These are phyloP conservation scores for Furnarius figulus DNA, from an alignment of 2,113 vertebrate species.

Conservation along the genomic window DNA sequence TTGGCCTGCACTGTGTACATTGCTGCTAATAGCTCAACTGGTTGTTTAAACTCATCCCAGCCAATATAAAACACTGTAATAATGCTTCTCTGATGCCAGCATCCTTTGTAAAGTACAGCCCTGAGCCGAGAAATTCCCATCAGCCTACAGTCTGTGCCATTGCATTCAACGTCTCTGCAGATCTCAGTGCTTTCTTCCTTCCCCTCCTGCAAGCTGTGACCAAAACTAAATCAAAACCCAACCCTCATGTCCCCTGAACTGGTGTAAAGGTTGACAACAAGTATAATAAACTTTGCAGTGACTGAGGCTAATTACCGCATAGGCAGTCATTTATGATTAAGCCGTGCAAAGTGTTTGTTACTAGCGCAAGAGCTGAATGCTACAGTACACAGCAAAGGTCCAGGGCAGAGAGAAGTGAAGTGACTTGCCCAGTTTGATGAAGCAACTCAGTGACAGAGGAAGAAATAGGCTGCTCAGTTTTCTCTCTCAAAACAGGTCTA, in stretches of 20 bases:
- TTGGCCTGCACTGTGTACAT: not conserved
- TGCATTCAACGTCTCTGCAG: not conserved
- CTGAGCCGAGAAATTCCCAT: not conserved
- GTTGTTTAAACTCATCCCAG: slow-evolving; percentile 13
- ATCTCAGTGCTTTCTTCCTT: not conserved
- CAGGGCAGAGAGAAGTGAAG: slow-evolving; percentile 1
- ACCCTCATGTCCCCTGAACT: not conserved
- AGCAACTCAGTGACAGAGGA: slow-evolving; percentile 2
- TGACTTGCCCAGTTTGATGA: not conserved
- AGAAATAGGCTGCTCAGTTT: slow-evolving; percentile 10
- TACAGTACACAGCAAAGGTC: not conserved
- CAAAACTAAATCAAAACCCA: slow-evolving; percentile 33
- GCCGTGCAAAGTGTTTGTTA: slow-evolving; percentile 12
- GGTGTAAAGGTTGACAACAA: slow-evolving; percentile 31
- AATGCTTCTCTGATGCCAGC: not conserved
- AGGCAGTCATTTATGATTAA: slow-evolving; percentile 32
- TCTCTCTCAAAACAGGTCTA: not conserved
- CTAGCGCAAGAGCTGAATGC: not conserved
- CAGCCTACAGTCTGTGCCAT: not conserved
- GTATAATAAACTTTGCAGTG: slow-evolving; percentile 13
- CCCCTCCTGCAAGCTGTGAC: not conserved
- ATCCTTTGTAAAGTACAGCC: not conserved
- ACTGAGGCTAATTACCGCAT: slow-evolving; percentile 20
- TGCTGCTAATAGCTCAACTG: slow-evolving; percentile 9
- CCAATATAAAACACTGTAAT: not conserved